A percentile compares a stretch with the other conserved stretches of the same genome.
These are phyloP conservation scores for Acrobasis suavella DNA, from an alignment of 2,888 invertebrate genomes.

Conservation along the genomic window DNA sequence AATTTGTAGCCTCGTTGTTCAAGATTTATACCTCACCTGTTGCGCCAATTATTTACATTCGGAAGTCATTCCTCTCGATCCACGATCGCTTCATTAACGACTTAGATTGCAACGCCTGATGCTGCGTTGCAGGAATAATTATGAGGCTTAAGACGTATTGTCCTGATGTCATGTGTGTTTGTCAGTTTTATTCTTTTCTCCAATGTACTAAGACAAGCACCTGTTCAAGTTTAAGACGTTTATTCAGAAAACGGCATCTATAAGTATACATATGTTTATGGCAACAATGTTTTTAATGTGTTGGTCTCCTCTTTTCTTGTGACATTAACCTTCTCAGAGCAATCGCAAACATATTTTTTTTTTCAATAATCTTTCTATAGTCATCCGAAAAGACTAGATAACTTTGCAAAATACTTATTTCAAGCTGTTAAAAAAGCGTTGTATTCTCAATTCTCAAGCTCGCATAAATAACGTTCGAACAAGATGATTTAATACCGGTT, in stretches of 20 bases:
- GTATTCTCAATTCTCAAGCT: constrained; percentile 42
- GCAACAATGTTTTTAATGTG: too few relatives aligned
- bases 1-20: constrained; percentile 48
- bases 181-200: background rate
- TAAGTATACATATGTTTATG: too few relatives aligned
- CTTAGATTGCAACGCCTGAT: constrained; percentile 35
- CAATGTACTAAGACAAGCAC: background rate
- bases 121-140: constrained; percentile 26
- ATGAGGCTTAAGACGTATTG: constrained; percentile 8
- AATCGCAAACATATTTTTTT: background rate
- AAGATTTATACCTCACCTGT: constrained; percentile 77
- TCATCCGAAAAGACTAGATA: background rate
- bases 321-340: too few relatives aligned
- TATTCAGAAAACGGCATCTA: too few relatives aligned
- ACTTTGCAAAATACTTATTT: background rate
- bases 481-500: constrained; percentile 62
- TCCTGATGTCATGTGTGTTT: background rate
- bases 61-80: constrained; percentile 61
- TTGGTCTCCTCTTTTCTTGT: too few relatives aligned
- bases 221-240: background rate
- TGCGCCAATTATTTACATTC: constrained; percentile 77
- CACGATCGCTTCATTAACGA: constrained; percentile 42
- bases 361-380: background rate
- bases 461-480: constrained; percentile 51
- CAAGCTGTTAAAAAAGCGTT: constrained; percentile 41